phyloP scores from a whole-genome alignment of 2,113 vertebrate species.

The Ictalurus furcatus region DNA sequence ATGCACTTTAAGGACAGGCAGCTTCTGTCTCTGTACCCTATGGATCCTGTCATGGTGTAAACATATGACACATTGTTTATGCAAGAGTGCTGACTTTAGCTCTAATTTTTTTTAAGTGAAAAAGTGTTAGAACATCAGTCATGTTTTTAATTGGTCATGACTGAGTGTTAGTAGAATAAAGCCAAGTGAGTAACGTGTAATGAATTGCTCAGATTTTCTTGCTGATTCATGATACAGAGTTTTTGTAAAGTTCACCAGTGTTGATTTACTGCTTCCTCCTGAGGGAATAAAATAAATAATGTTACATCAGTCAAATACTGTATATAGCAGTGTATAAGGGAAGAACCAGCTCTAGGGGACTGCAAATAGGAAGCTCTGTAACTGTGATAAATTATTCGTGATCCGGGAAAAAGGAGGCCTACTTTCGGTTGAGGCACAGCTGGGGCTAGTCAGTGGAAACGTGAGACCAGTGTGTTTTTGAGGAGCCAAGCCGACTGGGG shows the following conservation, averaged over 20 bases:
- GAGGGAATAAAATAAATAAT: slow-evolving; percentile 34
- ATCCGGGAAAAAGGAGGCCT: slow-evolving; percentile 43
- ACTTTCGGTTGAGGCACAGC: slow-evolving; percentile 53
- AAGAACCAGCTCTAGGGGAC: slow-evolving; percentile 38
- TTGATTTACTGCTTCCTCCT: slow-evolving; percentile 15
- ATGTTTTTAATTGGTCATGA: slow-evolving; percentile 35
- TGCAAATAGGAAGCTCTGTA: slow-evolving; percentile 50
- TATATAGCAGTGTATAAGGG: slow-evolving; percentile 39
- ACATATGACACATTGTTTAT: slow-evolving; percentile 44
- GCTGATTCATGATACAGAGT: slow-evolving; percentile 27
- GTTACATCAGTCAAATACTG: slow-evolving; percentile 37
- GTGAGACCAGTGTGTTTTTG: slow-evolving; percentile 50
- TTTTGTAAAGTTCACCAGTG: slow-evolving; percentile 42
- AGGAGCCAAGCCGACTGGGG: slow-evolving; percentile 47
- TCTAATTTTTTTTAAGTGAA: slow-evolving; percentile 2
- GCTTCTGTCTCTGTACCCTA: slow-evolving; percentile 12
- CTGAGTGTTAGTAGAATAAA: slow-evolving; percentile 18
- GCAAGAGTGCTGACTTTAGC: slow-evolving; percentile 38
- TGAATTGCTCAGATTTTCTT: slow-evolving; percentile 21
- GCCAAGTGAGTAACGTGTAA: not conserved
- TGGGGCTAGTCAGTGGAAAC: slow-evolving; percentile 59
- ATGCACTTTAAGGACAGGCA: slow-evolving; percentile 22
- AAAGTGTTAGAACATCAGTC: not conserved
- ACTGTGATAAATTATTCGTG: slow-evolving; percentile 54
- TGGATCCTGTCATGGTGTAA: slow-evolving; percentile 26